Conservation (phyloP, 1,140 invertebrate species). For the Drosophila malerkotliana region DNA sequence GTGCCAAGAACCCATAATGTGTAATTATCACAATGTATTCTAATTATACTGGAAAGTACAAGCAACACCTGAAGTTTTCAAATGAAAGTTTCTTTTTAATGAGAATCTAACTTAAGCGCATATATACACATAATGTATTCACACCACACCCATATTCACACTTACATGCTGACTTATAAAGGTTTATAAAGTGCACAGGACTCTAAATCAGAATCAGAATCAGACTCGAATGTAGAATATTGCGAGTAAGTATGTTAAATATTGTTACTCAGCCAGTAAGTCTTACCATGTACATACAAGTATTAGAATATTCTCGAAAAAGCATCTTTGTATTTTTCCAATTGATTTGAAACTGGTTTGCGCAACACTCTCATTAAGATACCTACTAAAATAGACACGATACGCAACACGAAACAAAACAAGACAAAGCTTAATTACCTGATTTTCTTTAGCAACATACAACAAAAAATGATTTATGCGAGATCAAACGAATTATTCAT, state of each 20-base stretch:
- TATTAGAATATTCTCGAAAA: not conserved
- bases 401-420: slow-evolving; percentile 47
- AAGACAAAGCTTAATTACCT: slow-evolving; percentile 78
- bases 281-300: slow-evolving; percentile 4
- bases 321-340: slow-evolving; percentile 9
- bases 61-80: slow-evolving; percentile 83
- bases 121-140: slow-evolving; percentile 51
- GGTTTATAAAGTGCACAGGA: slow-evolving; percentile 49
- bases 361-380: slow-evolving; percentile 34
- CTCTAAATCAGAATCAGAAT: slow-evolving; percentile 19
- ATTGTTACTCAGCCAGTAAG: slow-evolving; percentile 43
- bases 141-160: slow-evolving; percentile 38
- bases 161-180: slow-evolving; percentile 35
- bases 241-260: slow-evolving; percentile 55
- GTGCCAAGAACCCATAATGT: slow-evolving; percentile 51
- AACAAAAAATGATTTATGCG: slow-evolving; percentile 57
- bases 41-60: slow-evolving; percentile 82
- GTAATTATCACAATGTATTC: slow-evolving; percentile 56
- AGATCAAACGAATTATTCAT: slow-evolving; percentile 31
- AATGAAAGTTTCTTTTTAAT: slow-evolving; percentile 83
- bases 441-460: slow-evolving; percentile 73
- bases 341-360: slow-evolving; percentile 38
- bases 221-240: slow-evolving; percentile 13
- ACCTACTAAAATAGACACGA: slow-evolving; percentile 16
- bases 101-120: slow-evolving; percentile 64